Percentiles rank a stretch among this genome's conserved stretches.
phyloP scores from a whole-genome alignment of 1,140 invertebrate species.

The Ceratina japonica region DNA sequence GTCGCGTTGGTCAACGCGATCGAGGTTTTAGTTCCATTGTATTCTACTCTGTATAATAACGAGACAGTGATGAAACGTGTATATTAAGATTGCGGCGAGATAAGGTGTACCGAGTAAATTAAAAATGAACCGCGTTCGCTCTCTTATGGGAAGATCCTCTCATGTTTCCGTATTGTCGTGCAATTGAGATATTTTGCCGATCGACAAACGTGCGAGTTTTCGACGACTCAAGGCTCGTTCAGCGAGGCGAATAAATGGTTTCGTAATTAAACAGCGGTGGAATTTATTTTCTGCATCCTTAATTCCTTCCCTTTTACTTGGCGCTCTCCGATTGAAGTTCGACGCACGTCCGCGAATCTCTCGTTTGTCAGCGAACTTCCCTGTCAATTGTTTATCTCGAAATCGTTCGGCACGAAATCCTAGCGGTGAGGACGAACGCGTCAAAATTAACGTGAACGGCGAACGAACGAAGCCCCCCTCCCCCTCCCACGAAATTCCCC shows the following conservation, averaged over 20 bases:
- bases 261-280: no score
- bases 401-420: background rate
- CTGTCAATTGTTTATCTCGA: constrained; percentile 9
- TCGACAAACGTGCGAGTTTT: no score
- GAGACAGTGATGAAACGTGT: no score
- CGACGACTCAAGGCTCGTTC: no score
- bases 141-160: no score
- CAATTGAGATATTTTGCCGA: no score
- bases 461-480: background rate
- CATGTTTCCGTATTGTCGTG: no score
- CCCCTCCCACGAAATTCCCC: constrained; percentile 9
- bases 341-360: background rate
- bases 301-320: no score
- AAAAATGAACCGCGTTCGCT: background rate
- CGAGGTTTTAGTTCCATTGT: background rate
- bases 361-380: background rate
- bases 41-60: background rate
- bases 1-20: background rate
- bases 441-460: constrained; percentile 37
- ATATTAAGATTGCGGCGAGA: background rate
- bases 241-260: no score
- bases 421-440: background rate
- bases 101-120: constrained; percentile 8
- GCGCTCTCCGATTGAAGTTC: no score
- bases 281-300: no score